Base-by-base conservation (phyloP, 2,888 invertebrate genomes). In the Xylota segnis region DNA sequence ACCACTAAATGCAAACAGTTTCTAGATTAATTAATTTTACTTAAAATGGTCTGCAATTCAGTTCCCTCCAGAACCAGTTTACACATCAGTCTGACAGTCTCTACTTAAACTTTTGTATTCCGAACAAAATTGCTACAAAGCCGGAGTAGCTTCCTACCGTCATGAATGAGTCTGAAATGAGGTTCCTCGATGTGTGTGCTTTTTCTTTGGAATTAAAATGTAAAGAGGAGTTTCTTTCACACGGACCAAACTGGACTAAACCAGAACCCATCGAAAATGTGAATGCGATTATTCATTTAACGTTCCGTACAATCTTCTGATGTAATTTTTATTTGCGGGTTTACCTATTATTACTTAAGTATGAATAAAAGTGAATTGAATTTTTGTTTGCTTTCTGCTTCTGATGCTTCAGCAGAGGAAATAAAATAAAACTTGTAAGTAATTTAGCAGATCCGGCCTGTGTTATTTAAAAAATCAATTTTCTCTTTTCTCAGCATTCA, bases 191-290 rank as follows among this genome's bases (percentile, higher is more conserved):
- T 45, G 23, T 65, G 65, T 65, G 65, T 65, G 56, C 34, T 54
- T 37, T 52, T 27, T 40, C 40, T 4, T n/a, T 0, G 6, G 14
- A 6, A n/a, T 40, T 12, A 9, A n/a, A 14, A 54, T 45, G 10
- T 12, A 18, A 61, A 61, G 27, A 16, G 23, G 16, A 68, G 29
- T 50, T 43, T 76, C 40, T 52, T 76, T 50, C 9, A 14, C 68
- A 47, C 59, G 50, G 76, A 61, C 32, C 29, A 59, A 68, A 77
- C 77, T 77, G 68, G 68, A 61, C 59, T 32, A 61, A 77, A 59
- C 77, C 68, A 68, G 77, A 77, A 59, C 59, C 43, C 4, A 52
- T 43, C 32, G 23, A 37, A 63, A 18, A 61, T 52, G 61, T 59
- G 59, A 61, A 37, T 52, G 34, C 52, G 59, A 59, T 50, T 61